phyloP scores from a whole-genome alignment of 2,113 vertebrate genomes.

The Garra rufa region DNA sequence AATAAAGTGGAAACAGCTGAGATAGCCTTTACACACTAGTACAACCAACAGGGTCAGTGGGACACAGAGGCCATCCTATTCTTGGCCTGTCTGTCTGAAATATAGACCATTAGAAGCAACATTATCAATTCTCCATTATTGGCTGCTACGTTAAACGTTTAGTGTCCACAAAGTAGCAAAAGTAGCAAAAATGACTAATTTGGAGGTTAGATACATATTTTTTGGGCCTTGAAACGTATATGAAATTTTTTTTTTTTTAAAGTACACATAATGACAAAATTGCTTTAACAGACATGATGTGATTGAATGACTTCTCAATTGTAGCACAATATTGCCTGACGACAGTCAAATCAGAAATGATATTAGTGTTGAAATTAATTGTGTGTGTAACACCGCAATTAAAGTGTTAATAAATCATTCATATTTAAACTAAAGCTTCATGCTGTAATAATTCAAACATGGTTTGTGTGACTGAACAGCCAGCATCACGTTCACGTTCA shows the following conservation, averaged over 20 bases:
- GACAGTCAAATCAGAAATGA: neutral
- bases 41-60: constrained; percentile 42
- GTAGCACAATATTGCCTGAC: neutral
- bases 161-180: neutral
- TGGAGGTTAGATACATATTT: neutral
- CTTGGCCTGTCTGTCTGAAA: constrained; percentile 12
- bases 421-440: neutral
- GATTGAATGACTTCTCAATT: neutral
- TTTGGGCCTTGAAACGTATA: neutral
- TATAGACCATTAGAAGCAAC: neutral
- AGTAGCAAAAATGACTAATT: neutral
- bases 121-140: neutral
- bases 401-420: neutral
- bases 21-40: constrained; percentile 33
- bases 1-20: constrained; percentile 55
- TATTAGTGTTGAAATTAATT: neutral
- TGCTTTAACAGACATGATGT: no score
- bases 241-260: no score
- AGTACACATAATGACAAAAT: no score
- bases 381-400: neutral
- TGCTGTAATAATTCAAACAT: neutral
- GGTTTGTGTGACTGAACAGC: neutral
- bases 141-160: neutral
- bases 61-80: constrained; percentile 22
- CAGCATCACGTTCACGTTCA: constrained; percentile 12